Conservation (phyloP, 1,140 invertebrate species). For the Danaus melanippus region DNA sequence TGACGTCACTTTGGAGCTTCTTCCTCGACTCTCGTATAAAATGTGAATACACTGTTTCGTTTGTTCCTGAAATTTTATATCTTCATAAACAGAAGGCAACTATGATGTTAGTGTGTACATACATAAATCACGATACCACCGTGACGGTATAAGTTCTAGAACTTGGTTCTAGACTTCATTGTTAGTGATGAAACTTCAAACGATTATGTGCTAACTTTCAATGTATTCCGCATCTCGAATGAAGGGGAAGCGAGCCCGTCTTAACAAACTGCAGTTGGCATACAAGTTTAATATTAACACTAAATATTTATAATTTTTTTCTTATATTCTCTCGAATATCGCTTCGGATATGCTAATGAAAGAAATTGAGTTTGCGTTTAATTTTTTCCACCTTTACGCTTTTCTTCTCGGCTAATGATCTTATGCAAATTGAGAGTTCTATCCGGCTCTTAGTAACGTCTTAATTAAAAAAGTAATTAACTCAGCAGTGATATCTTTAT, state of each 20-base stretch:
- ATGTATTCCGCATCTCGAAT: constrained; percentile 21
- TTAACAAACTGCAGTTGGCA: constrained; percentile 13
- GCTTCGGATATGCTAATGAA: too few species aligned
- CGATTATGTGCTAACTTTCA: constrained; percentile 22
- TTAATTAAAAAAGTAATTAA: constrained; percentile 20
- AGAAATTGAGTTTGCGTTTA: too few species aligned
- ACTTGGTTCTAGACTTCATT: constrained; percentile 19
- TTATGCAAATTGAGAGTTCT: constrained; percentile 19
- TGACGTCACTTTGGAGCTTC: too few species aligned
- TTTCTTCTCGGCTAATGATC: neutral
- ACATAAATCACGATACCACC: constrained; percentile 16
- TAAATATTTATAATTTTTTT: too few species aligned
- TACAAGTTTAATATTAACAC: too few species aligned
- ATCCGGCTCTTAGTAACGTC: constrained; percentile 8
- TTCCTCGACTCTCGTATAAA: too few species aligned
- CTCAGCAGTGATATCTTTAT: constrained; percentile 18
- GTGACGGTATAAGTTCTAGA: constrained; percentile 15
- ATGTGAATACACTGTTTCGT: too few species aligned
- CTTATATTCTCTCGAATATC: too few species aligned
- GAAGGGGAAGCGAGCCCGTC: constrained; percentile 12
- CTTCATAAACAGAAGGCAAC: too few species aligned
- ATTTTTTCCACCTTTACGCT: too few species aligned
- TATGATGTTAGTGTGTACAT: neutral
- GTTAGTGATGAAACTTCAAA: constrained; percentile 22
- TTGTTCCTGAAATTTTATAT: too few species aligned